phyloP scores from a whole-genome alignment of 2,888 invertebrate genomes.

The Tetranychus piercei region DNA sequence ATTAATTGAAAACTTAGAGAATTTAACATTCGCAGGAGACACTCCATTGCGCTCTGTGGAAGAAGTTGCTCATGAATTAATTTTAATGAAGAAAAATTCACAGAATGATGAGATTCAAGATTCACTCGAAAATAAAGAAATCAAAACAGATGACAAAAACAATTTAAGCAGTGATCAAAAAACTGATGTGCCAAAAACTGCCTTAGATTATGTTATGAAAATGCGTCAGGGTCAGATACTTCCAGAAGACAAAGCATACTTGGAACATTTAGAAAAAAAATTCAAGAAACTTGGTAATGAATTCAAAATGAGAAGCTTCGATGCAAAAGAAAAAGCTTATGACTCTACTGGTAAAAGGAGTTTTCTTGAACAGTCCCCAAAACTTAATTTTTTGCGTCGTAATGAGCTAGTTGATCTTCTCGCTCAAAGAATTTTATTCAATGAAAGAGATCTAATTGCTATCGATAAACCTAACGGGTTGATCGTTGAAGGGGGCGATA shows the following conservation, averaged over 20 bases:
- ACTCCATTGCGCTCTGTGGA: background rate
- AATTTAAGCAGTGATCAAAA: background rate
- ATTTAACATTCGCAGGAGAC: background rate
- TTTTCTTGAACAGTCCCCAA: conserved; percentile 29
- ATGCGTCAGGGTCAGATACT: background rate
- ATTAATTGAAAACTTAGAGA: background rate
- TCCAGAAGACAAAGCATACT: background rate
- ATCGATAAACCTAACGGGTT: conserved; percentile 39
- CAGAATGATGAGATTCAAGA: background rate
- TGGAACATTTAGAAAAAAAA: conserved; percentile 4
- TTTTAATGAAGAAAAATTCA: background rate
- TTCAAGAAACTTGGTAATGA: background rate
- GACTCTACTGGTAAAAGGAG: conserved; percentile 29
- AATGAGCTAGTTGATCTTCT: conserved; percentile 30
- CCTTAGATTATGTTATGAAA: background rate
- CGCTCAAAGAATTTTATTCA: conserved; percentile 31
- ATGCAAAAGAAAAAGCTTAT: background rate
- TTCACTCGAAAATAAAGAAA: background rate
- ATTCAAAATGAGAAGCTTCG: background rate
- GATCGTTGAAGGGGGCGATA: conserved; percentile 26
- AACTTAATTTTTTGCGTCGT: conserved; percentile 29
- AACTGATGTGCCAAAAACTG: conserved; percentile 3
- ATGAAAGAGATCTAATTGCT: conserved; percentile 35
- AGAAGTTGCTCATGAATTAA: conserved; percentile 4
- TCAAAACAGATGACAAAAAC: background rate